Evolutionary conservation across 2,888 invertebrate species (phyloP).

Genomic region (Saturnia japonica): DNA sequence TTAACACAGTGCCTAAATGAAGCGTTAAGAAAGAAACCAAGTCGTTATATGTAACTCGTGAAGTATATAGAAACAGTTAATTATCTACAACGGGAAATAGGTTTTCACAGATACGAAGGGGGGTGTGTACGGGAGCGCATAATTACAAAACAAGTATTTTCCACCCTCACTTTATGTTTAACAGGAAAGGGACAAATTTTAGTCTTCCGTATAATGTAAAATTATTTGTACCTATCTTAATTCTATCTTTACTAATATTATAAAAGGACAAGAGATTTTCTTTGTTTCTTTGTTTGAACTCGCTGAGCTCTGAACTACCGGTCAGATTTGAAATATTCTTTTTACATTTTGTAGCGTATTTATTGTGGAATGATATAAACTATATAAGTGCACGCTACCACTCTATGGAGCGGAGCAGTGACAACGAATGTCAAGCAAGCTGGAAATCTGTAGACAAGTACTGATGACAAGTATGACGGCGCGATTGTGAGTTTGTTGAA

Average conservation of each 20-base stretch:
- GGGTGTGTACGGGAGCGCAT: slow-evolving; percentile 24
- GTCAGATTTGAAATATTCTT: too few relatives aligned
- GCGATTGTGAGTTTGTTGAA: too few relatives aligned
- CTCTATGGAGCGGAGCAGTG: too few relatives aligned
- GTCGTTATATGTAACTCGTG: not conserved
- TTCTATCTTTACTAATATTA: not conserved
- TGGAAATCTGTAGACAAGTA: too few relatives aligned
- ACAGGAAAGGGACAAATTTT: slow-evolving; percentile 7
- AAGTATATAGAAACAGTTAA: slow-evolving; percentile 16
- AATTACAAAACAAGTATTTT: slow-evolving; percentile 25
- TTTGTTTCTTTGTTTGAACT: too few relatives aligned
- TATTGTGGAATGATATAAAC: too few relatives aligned
- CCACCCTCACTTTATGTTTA: slow-evolving; percentile 14
- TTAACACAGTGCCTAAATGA: not conserved
- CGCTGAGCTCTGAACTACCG: too few relatives aligned
- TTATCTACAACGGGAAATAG: slow-evolving; percentile 11
- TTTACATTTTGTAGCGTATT: too few relatives aligned
- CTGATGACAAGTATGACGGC: too few relatives aligned
- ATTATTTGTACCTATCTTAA: not conserved
- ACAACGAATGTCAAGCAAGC: too few relatives aligned
- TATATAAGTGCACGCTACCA: too few relatives aligned
- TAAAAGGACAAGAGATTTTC: too few relatives aligned
- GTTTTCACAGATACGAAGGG: slow-evolving; percentile 10
- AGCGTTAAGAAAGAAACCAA: not conserved
- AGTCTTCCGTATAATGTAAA: slow-evolving; percentile 1